Evolutionary conservation across 2,888 invertebrate genomes (phyloP).

Genomic region (Argyresthia goedartella): DNA sequence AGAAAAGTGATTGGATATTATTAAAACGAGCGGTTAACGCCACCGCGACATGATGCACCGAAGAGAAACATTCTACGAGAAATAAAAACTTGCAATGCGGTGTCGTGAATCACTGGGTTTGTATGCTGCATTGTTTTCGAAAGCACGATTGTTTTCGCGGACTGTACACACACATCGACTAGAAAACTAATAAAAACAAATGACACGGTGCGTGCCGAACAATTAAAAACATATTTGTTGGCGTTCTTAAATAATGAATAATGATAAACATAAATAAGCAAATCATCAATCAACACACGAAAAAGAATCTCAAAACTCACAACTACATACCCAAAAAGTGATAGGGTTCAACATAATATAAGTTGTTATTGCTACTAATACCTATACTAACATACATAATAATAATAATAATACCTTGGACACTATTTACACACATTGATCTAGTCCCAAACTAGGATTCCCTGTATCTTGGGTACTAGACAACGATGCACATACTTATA

Average conservation of each 20-base stretch:
- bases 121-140: conserved; percentile 37
- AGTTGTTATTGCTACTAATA: too few species aligned
- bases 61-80: background rate
- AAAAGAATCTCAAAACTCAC: too few species aligned
- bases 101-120: too few species aligned
- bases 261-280: background rate
- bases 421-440: too few species aligned
- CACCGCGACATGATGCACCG: background rate
- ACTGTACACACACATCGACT: conserved; percentile 31
- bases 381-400: too few species aligned
- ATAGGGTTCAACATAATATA: too few species aligned
- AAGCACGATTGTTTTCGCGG: conserved; percentile 39
- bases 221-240: background rate
- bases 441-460: too few species aligned
- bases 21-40: background rate
- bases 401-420: too few species aligned
- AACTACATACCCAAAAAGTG: too few species aligned
- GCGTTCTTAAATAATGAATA: background rate
- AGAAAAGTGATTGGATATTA: background rate
- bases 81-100: too few species aligned
- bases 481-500: too few species aligned
- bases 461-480: too few species aligned
- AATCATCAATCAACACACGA: background rate
- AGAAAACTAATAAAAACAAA: conserved; percentile 38
- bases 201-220: conserved; percentile 17